Evolutionary conservation across 2,888 invertebrate species (phyloP).

Genomic region (Heliconius aoede): DNA sequence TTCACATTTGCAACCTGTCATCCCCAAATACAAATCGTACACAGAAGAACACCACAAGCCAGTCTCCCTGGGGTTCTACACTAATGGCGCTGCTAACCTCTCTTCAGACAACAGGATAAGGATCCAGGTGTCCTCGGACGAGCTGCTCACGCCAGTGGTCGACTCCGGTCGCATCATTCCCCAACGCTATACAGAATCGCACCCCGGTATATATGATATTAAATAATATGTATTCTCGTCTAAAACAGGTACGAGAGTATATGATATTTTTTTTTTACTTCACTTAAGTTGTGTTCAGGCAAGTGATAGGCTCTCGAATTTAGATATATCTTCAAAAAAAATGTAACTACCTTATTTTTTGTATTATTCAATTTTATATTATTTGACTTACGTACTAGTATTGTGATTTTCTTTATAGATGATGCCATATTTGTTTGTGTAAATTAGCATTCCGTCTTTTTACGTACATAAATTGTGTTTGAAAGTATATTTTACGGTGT

Average conservation of each 20-base stretch:
- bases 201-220: constrained; percentile 72
- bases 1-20: constrained; percentile 76
- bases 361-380: constrained; percentile 8
- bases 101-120: constrained; percentile 88
- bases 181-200: constrained; percentile 72
- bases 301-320: constrained; percentile 29
- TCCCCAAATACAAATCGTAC: constrained; percentile 72
- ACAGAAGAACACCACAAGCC: constrained; percentile 74
- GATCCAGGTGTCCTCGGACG: constrained; percentile 88
- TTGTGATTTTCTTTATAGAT: constrained; percentile 26
- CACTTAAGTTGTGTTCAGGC: not conserved
- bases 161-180: constrained; percentile 83
- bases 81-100: constrained; percentile 82
- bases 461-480: constrained; percentile 17
- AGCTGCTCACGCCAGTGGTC: constrained; percentile 86
- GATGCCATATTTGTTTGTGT: constrained; percentile 37
- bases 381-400: constrained; percentile 34
- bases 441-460: constrained; percentile 39
- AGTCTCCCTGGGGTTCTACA: constrained; percentile 73
- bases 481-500: constrained; percentile 8
- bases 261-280: constrained; percentile 6
- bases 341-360: constrained; percentile 19
- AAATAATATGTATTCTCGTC: constrained; percentile 56
- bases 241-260: not conserved
- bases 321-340: constrained; percentile 17